Percentiles rank a stretch among this genome's conserved stretches.
These are phyloP conservation scores for Aleiodes testaceus DNA, from an alignment of 2,888 invertebrate species.

Conservation along the genomic window DNA sequence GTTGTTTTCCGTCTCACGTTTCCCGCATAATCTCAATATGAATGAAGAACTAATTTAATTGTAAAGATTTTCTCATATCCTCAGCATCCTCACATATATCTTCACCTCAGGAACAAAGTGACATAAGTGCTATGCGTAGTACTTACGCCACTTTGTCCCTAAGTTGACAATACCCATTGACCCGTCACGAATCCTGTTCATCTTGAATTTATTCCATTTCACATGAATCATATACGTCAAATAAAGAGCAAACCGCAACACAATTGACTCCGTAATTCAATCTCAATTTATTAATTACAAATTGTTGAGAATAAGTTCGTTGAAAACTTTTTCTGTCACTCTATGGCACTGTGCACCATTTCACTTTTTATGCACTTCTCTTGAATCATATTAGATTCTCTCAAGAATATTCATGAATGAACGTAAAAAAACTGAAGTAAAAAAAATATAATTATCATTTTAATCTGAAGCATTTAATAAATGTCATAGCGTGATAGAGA, in stretches of 20 bases:
- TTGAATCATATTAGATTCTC: not conserved
- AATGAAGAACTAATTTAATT: too few species aligned
- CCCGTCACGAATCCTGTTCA: too few species aligned
- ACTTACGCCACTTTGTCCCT: too few species aligned
- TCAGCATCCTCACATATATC: too few species aligned
- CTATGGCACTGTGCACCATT: not conserved
- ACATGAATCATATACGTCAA: not conserved
- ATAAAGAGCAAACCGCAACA: not conserved
- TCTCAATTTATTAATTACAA: not conserved
- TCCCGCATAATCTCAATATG: too few species aligned
- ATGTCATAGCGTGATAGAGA: not conserved
- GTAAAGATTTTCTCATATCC: too few species aligned
- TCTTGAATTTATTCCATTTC: not conserved
- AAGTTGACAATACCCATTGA: too few species aligned
- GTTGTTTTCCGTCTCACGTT: too few species aligned
- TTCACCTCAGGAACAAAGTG: too few species aligned
- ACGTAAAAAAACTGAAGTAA: not conserved
- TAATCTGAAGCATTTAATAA: not conserved
- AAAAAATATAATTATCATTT: slow-evolving; percentile 13
- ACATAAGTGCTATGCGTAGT: too few species aligned
- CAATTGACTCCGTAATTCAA: not conserved
- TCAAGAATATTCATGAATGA: slow-evolving; percentile 2
- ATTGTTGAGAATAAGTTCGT: not conserved
- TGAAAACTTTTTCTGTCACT: not conserved
- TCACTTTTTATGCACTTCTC: not conserved